Percentiles rank a stretch among this genome's conserved stretches.
Conservation (phyloP, 2,888 invertebrate genomes). For the Fabriciana adippe region DNA sequence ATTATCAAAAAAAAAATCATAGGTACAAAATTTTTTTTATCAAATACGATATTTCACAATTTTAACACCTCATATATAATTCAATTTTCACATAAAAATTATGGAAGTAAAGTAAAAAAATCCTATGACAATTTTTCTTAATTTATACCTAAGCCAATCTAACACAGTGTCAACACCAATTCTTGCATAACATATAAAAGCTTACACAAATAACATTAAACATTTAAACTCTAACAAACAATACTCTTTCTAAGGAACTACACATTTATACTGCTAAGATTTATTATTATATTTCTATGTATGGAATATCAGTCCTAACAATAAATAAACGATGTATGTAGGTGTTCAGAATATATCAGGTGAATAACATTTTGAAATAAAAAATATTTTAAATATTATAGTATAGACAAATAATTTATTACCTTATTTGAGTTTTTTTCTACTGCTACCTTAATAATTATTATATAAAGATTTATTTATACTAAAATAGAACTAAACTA, state of each 20-base stretch:
- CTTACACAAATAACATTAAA: slow-evolving; percentile 65
- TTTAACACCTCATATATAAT: too few species aligned
- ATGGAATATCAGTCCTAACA: neutral
- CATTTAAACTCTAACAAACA: slow-evolving; percentile 60
- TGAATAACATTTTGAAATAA: slow-evolving; percentile 1
- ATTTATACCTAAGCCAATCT: slow-evolving; percentile 28
- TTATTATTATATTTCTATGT: neutral
- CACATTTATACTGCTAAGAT: slow-evolving; percentile 34
- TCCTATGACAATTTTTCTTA: slow-evolving; percentile 22
- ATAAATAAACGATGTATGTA: too few species aligned
- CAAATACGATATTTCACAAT: too few species aligned
- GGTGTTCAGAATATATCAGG: neutral
- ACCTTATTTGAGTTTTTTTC: slow-evolving; percentile 20
- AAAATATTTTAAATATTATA: slow-evolving; percentile 2
- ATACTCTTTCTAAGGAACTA: slow-evolving; percentile 41
- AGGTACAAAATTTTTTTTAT: too few species aligned
- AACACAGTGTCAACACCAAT: slow-evolving; percentile 34
- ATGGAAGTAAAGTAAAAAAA: neutral
- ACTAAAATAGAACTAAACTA: slow-evolving; percentile 27
- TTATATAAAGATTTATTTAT: slow-evolving; percentile 18
- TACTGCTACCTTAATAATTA: slow-evolving; percentile 27
- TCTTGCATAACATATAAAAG: slow-evolving; percentile 59
- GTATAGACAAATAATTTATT: slow-evolving; percentile 9
- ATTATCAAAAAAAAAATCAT: too few species aligned
- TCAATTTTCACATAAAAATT: neutral